Base-by-base conservation (phyloP, 2,888 invertebrate genomes). In the Campoletis raptor region DNA sequence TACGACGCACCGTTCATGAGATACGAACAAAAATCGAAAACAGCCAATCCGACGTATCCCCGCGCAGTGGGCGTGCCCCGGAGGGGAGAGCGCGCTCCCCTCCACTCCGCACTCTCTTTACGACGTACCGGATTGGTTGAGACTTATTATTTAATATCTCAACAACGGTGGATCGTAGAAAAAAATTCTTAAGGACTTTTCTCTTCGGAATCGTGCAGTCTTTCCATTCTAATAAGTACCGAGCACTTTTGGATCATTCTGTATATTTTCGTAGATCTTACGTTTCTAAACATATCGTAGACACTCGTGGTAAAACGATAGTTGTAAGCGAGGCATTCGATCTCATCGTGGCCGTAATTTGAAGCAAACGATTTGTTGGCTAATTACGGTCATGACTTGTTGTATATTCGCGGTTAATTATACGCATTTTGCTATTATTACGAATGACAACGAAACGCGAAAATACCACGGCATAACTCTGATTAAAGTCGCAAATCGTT, bases 401-500 rank as follows among this genome's bases (percentile, higher is more conserved):
- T 52, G 24, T 45, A 40, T 67, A 81, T 24, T 85, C 40, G 30
- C 78, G 64, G 78, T 82, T 85, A 82, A 85, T 85, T 85, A 74
- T 82, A 85, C 78, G 79, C 74, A 74, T 74, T 83, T 52, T 57
- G 36, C 61, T 74, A 81, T 81, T 74, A 74, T 73, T 64, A 85
- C 79, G 74, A 79, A 83, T 57, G 78, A 85, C 83, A 82, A 69
- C 24, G 85, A 85, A 78, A 79, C 61, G 83, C 79, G 78, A 83
- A 76, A 69, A 85, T 70, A 82, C 21, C 45, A 72, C 40, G 52
- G 57, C 73, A 72, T 18, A 45, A 57, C 61, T 85, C 54, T 24
- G 30, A 52, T 81, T 72, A 73, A 24, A 52, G 54, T 77, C 66
- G 48, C 40, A 73, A 73, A 81, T 73, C 70, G 72, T 77, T 73